Base-by-base conservation (phyloP, 2,797 vertebrate species). In the Diceros bicornis region DNA sequence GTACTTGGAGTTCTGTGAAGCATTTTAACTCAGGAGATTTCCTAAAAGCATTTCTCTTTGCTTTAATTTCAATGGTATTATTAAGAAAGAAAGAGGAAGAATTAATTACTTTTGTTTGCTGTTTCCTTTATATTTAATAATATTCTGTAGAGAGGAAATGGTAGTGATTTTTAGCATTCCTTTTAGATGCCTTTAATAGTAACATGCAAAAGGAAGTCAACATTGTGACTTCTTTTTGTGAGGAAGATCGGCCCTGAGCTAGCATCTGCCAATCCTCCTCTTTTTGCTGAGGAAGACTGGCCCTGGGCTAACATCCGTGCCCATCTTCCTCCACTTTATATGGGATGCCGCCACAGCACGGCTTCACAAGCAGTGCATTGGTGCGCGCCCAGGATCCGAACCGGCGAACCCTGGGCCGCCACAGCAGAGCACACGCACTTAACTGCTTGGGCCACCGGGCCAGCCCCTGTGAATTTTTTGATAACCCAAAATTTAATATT, bases 41-140 rank as follows among this genome's bases (percentile, higher is more conserved):
- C 34, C 82, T 97, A 34, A 94, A 97, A 91, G 41, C 82, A 41
- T 59, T 47, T 86, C 29, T 47, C 21, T 87, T 92, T 95, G 52
- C 61, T 96, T 89, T 94, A 94, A 75, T 79, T 96, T 96, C 96
- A 92, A 29, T 87, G 29, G 10, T 85, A 91, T 69, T 96, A 87
- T 91, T 94, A 86, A 93, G 77, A 84, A 86, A 93, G 77, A 84
- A 50, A 64, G 66, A 64, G 57, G 29, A 89, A 98, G 68, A 87
- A 98, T 95, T 95, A 97, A 97, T 97, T 95, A 89, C 77, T 64
- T 23, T 23, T 52, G 57, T 68, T 87, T 93, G 68, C 3, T 75
- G 14, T 96, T 96, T 95, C 79, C 25, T 88, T 96, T 55, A 79
- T 89, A 92, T 91, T 95, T 87, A 78, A 55, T 59, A 83, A 0